These are phyloP conservation scores for Norana najaformis DNA, from an alignment of 2,888 invertebrate species.

Conservation along the genomic window DNA sequence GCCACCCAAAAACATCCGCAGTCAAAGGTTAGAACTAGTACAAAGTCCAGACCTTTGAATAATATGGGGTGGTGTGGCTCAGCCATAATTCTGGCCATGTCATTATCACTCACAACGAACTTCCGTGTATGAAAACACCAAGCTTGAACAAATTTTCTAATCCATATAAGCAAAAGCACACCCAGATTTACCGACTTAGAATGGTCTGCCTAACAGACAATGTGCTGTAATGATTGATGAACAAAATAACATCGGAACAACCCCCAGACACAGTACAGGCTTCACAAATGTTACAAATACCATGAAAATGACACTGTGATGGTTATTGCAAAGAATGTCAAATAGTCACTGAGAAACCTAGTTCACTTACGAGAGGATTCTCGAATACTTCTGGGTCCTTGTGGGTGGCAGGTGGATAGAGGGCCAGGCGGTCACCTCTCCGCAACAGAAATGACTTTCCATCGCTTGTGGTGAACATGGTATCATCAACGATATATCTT, in stretches of 20 bases:
- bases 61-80: neutral
- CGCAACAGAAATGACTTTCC: slow-evolving; percentile 52
- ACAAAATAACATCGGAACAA: neutral
- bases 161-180: neutral
- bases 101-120: neutral
- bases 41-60: neutral
- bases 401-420: slow-evolving; percentile 61
- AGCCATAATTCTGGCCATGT: neutral
- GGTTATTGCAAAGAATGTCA: too few species aligned
- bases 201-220: neutral
- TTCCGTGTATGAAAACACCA: neutral
- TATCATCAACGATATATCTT: slow-evolving; percentile 53
- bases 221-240: neutral
- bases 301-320: neutral
- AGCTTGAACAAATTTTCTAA: neutral
- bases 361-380: slow-evolving; percentile 55
- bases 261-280: neutral
- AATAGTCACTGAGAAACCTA: neutral
- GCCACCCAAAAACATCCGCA: slow-evolving; percentile 1
- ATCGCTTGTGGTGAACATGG: slow-evolving; percentile 50
- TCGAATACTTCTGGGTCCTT: slow-evolving; percentile 61
- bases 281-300: neutral
- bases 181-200: neutral
- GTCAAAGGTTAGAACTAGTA: neutral
- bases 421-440: slow-evolving; percentile 59